Base-by-base conservation (phyloP, 2,888 invertebrate genomes). In the Pterobdella sp. region DNA sequence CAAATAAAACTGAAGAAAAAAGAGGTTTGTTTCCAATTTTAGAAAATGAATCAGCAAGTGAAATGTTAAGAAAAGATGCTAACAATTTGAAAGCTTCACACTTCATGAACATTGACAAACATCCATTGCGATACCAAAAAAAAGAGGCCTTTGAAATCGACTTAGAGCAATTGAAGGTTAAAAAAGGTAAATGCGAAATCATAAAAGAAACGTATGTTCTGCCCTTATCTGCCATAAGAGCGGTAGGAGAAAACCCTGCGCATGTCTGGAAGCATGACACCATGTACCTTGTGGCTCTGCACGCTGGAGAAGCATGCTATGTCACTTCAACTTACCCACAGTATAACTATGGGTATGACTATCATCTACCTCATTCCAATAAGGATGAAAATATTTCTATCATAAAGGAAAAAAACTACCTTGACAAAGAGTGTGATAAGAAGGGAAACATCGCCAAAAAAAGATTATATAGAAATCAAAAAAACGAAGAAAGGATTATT, bases 71-170 rank as follows among this genome's bases (percentile, higher is more conserved):
- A n/a, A n/a, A n/a, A n/a, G n/a, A n/a, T n/a, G n/a, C n/a, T n/a
- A n/a, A n/a, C n/a, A n/a, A n/a, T n/a, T n/a, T n/a, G n/a, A n/a
- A n/a, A n/a, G n/a, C n/a, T n/a, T n/a, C n/a, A n/a, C n/a, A n/a
- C 0, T 26, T 29, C n/a, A 29, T 7, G 4, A 36, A 4, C 3
- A 29, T 18, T 1, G 42, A 37, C 0, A 0, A 49, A 49, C 52
- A 49, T 49, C 52, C n/a, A 49, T 49, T 26, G n/a, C 26, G 3
- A 29, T 4, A 68, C 22, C 4, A 1, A 10, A 68, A 37, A 29
- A 42, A 36, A 10, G n/a, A 74, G 34, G 77, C 76, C 29, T 78
- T 73, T 69, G 76, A 76, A 71, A 78, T 77, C 52, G 76, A 77
- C 56, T 35, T 76, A 52, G 74, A 74, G 49, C 68, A 75, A 36